Evolutionary conservation across 2,888 invertebrate genomes (phyloP).

Genomic region (Dendrolimus pini): DNA sequence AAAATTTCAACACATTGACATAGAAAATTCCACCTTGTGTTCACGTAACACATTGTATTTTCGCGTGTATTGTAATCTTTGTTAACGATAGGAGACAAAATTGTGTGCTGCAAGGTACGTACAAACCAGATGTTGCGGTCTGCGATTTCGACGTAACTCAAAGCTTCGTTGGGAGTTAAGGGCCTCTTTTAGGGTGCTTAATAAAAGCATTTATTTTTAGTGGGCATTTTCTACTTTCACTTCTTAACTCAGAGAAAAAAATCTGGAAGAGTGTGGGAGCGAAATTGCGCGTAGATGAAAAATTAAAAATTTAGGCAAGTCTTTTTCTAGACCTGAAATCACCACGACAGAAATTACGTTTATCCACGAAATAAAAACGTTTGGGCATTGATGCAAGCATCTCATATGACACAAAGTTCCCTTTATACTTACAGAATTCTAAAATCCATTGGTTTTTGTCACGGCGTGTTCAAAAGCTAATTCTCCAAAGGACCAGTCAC

Average conservation of each 20-base stretch:
- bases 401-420: too few species aligned
- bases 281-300: too few species aligned
- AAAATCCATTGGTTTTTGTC: too few species aligned
- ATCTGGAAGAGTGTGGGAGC: too few species aligned
- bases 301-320: too few species aligned
- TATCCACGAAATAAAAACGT: too few species aligned
- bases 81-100: constrained; percentile 48
- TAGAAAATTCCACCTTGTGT: constrained; percentile 23
- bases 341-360: too few species aligned
- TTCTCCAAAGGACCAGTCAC: too few species aligned
- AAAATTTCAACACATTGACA: constrained; percentile 20
- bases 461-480: too few species aligned
- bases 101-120: constrained; percentile 48
- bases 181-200: constrained; percentile 26
- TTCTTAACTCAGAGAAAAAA: not conserved
- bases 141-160: constrained; percentile 64
- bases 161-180: constrained; percentile 52
- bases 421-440: too few species aligned
- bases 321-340: too few species aligned
- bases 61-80: constrained; percentile 13
- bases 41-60: constrained; percentile 18
- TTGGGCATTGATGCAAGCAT: too few species aligned
- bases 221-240: constrained; percentile 1
- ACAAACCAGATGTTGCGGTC: constrained; percentile 67
- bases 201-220: constrained; percentile 12